These are phyloP conservation scores for Tupiocoris notatus DNA, from an alignment of 2,888 invertebrate genomes.

Conservation along the genomic window DNA sequence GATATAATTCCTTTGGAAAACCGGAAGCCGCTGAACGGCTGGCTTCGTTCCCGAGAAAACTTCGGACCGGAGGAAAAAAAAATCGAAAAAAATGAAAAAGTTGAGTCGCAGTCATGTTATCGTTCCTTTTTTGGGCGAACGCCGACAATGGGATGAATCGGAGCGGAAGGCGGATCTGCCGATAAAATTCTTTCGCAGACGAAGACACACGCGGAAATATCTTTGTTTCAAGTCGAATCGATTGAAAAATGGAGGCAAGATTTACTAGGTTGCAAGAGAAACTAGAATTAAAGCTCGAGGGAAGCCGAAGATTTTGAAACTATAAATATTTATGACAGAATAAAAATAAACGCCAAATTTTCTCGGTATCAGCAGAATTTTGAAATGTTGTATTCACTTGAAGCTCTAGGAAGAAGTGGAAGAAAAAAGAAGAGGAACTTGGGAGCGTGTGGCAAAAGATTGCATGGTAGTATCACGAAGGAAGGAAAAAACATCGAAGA, in stretches of 20 bases:
- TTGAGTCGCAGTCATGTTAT: background rate
- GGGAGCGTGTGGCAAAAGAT: too few relatives aligned
- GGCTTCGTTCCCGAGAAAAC: background rate
- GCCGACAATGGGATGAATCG: background rate
- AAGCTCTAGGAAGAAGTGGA: too few relatives aligned
- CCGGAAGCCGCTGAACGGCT: conserved; percentile 27
- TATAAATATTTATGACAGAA: too few relatives aligned
- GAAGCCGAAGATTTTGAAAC: too few relatives aligned
- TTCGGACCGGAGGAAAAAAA: background rate
- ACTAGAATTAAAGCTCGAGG: too few relatives aligned
- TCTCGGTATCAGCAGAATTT: too few relatives aligned
- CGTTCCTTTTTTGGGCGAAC: background rate
- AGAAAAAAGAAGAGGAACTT: too few relatives aligned
- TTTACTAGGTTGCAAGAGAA: too few relatives aligned
- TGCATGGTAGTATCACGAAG: too few relatives aligned
- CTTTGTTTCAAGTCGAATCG: background rate
- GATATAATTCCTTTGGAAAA: conserved; percentile 23
- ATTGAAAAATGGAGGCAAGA: background rate
- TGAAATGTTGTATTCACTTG: too few relatives aligned
- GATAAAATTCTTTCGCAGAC: background rate
- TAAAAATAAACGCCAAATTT: too few relatives aligned
- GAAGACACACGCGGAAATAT: background rate
- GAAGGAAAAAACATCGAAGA: too few relatives aligned
- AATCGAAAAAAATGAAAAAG: background rate
- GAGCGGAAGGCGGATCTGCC: background rate